Base-by-base conservation (phyloP, 2,113 vertebrate genomes). In the Conger conger region DNA sequence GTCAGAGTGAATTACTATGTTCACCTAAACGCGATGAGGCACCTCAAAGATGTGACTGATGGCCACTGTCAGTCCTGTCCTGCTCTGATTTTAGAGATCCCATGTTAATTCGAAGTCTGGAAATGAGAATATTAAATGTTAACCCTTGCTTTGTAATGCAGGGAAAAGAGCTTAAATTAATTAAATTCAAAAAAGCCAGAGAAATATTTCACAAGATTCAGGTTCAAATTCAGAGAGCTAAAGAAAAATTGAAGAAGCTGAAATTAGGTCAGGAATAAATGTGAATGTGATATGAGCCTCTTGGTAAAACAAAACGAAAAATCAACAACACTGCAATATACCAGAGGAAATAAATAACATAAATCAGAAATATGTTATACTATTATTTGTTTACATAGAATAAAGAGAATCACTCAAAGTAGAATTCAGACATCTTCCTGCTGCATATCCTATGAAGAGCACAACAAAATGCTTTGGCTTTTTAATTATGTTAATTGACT, bases 1-100 rank as follows among this genome's bases (percentile, higher is more conserved):
- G 68, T 73, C 68, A 73, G 68, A 33, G n/a, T 73, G 68, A 73
- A 73, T 73, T 73, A 73, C 68, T 73, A 73, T 30, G n/a, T 73
- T 73, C 68, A n/a, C 27, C 68, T 27, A 73, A 73, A 73, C 33
- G 27, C 30, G 68, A 33, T 4, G 68, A 73, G n/a, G 68, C 68
- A 73, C 68, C 11, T 9, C 15, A 5, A 11, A 73, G 27, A 73
- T 73, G n/a, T 73, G 68, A 73, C 68, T n/a, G 68, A 73, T 73
- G 68, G 68, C n/a, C 6, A 11, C 4, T 73, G 68, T 73, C 68
- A 73, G n/a, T 30, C 68, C n/a, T 73, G 68, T 73, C 57, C 33
- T 33, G n/a, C 9, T 73, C 68, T 73, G 68, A 73, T 33, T 73
- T 33, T 73, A 33, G n/a, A 73, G 27, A 13, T 73, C 68, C 11